These are phyloP conservation scores for Pachliopta kotzebuea DNA, from an alignment of 2,888 invertebrate species.

Conservation along the genomic window DNA sequence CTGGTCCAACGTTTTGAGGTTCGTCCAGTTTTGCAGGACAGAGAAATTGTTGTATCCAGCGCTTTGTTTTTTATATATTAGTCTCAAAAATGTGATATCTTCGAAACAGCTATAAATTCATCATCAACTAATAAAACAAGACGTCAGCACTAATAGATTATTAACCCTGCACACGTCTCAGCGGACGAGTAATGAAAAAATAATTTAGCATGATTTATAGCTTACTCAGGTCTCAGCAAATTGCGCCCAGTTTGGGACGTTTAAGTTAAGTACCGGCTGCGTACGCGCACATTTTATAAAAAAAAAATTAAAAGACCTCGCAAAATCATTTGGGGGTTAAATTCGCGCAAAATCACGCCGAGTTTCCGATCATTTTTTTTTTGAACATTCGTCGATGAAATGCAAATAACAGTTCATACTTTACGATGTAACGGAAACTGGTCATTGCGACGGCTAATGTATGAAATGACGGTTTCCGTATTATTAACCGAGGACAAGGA, in stretches of 20 bases:
- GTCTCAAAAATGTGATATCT: not conserved
- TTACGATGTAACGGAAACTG: constrained; percentile 60
- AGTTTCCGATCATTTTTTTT: constrained; percentile 52
- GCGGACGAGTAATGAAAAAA: constrained; percentile 68
- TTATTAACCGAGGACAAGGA: constrained; percentile 12
- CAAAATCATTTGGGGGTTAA: constrained; percentile 51
- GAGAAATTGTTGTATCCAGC: no score
- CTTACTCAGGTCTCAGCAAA: constrained; percentile 73
- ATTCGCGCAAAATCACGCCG: constrained; percentile 46
- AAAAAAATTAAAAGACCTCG: constrained; percentile 32
- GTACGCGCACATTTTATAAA: constrained; percentile 57
- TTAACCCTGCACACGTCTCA: constrained; percentile 50
- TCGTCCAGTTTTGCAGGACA: no score
- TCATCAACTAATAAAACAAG: constrained; percentile 43
- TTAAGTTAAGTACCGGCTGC: constrained; percentile 74
- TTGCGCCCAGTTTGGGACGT: constrained; percentile 74
- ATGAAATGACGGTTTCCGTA: constrained; percentile 31
- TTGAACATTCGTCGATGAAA: constrained; percentile 56
- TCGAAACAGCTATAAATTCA: constrained; percentile 27
- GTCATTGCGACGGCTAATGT: constrained; percentile 56
- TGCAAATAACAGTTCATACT: constrained; percentile 50
- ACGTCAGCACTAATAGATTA: constrained; percentile 65
- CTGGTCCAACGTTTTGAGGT: no score
- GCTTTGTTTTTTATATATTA: not conserved
- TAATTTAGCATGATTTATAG: constrained; percentile 78